Conservation (phyloP, 2,797 vertebrate genomes). For the Fringilla coelebs region DNA sequence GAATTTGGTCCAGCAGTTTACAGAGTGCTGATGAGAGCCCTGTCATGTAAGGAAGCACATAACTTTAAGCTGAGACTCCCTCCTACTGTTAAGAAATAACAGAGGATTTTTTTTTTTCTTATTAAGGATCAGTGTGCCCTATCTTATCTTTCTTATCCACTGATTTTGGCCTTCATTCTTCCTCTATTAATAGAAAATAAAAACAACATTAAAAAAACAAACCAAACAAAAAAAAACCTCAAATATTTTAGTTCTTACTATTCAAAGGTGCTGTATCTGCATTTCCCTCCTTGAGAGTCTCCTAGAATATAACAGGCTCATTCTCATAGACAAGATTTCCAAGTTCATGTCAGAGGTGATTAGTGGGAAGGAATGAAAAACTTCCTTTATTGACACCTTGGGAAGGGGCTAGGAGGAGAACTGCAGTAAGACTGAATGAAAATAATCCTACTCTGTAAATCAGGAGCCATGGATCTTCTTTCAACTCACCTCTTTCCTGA, state of each 20-base stretch:
- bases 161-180: not conserved
- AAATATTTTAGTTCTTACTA: not conserved
- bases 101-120: not conserved
- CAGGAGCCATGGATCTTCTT: not conserved
- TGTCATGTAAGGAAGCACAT: not conserved
- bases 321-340: not conserved
- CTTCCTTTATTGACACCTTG: not conserved
- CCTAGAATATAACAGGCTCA: not conserved
- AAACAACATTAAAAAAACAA: not conserved
- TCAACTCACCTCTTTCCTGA: not conserved
- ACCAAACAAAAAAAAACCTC: not conserved
- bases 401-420: not conserved
- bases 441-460: not conserved
- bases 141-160: not conserved
- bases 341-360: not conserved
- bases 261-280: not conserved
- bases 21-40: not conserved
- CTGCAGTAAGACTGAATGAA: not conserved
- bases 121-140: not conserved
- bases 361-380: not conserved
- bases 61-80: not conserved
- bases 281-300: not conserved
- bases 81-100: not conserved
- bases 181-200: not conserved
- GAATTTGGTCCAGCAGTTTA: slow-evolving; percentile 17